Conservation (phyloP, 92 coral and sea anemone species). For the Epizoanthus fatuus region DNA sequence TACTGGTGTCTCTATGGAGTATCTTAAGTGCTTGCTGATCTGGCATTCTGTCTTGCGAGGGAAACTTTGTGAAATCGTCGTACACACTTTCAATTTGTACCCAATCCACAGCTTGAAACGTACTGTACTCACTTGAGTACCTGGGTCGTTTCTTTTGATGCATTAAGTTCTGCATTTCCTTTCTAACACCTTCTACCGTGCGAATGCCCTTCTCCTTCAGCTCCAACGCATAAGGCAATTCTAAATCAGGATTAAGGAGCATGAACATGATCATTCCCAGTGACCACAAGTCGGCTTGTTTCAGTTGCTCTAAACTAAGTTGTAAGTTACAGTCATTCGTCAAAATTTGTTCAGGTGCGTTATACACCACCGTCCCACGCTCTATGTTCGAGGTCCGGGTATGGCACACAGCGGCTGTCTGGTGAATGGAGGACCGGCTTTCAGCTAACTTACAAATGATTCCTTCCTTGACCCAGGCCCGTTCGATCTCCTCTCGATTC, state of each 20-base stretch:
- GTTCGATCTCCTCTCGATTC: not conserved
- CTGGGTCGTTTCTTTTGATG: too few relatives aligned
- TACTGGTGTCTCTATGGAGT: too few relatives aligned
- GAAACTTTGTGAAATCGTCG: too few relatives aligned
- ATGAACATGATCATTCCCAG: conserved; percentile 55
- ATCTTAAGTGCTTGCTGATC: too few relatives aligned
- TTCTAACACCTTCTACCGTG: too few relatives aligned
- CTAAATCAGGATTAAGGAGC: conserved; percentile 63
- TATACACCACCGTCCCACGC: conserved; percentile 63
- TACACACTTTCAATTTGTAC: too few relatives aligned
- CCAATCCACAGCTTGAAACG: too few relatives aligned
- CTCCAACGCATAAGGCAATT: conserved; percentile 45
- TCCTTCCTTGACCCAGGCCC: not conserved
- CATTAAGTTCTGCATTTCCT: too few relatives aligned
- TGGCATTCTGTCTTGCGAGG: too few relatives aligned
- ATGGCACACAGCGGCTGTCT: conserved; percentile 55
- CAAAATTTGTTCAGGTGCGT: conserved; percentile 63
- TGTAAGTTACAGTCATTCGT: not conserved
- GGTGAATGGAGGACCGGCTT: conserved; percentile 35
- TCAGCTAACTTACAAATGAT: conserved; percentile 56
- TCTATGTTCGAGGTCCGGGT: conserved; percentile 61
- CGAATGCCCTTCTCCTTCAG: too few relatives aligned
- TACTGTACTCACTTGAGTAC: too few relatives aligned
- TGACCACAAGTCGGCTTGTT: conserved; percentile 54
- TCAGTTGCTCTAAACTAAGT: conserved; percentile 45